phyloP scores from a whole-genome alignment of 2,113 vertebrate genomes.

The Stictonetta naevosa region DNA sequence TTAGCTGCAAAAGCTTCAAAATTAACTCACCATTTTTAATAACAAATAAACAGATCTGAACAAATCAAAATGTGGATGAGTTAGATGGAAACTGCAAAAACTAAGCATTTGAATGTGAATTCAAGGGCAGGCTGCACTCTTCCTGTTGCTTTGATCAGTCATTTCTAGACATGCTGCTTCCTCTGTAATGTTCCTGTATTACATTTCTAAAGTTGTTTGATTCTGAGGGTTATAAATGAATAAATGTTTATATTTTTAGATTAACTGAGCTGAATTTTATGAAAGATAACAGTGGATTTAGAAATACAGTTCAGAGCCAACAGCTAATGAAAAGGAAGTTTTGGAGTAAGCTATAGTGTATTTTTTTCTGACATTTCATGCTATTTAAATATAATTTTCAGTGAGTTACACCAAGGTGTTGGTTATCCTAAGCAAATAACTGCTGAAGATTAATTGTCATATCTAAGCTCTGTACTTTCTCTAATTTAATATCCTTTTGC shows the following conservation, averaged over 20 bases:
- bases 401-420: background rate
- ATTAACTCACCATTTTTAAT: background rate
- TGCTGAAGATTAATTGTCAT: background rate
- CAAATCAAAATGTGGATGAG: conserved; percentile 9
- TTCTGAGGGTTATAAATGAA: conserved; percentile 30
- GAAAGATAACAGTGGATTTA: background rate
- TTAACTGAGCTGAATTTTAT: conserved; percentile 21
- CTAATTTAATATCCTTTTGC: background rate
- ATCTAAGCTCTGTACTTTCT: background rate
- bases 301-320: background rate
- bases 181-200: background rate
- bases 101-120: background rate
- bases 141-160: background rate
- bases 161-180: background rate
- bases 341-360: background rate
- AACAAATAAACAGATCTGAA: background rate
- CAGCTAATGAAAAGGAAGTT: background rate
- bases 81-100: background rate
- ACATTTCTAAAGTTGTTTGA: background rate
- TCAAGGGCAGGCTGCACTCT: background rate
- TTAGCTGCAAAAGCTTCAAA: background rate
- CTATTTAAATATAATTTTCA: background rate
- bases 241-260: conserved; percentile 58
- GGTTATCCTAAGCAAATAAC: background rate
- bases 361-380: background rate